phyloP scores from a whole-genome alignment of 2,113 vertebrate genomes.

The Meriones unguiculatus region DNA sequence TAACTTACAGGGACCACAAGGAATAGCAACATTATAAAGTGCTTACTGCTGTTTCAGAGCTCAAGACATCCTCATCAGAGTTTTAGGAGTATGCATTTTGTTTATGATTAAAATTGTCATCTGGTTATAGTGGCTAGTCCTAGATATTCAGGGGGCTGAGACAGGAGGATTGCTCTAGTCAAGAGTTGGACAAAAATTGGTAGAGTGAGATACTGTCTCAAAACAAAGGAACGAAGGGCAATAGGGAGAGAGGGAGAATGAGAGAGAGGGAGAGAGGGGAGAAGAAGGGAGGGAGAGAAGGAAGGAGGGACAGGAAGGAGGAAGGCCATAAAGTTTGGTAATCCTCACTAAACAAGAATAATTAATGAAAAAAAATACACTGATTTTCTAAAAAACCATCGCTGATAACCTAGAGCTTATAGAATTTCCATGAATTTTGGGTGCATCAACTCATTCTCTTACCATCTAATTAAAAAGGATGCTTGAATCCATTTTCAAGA shows the following conservation, averaged over 20 bases:
- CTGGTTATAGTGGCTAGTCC: not conserved
- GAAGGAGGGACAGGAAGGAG: too few species aligned
- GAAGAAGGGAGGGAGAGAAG: accelerated
- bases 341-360: not conserved
- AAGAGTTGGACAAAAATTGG: not conserved
- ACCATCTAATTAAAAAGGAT: constrained; percentile 21
- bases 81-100: not conserved
- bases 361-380: not conserved
- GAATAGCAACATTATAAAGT: not conserved
- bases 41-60: constrained; percentile 16
- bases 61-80: not conserved
- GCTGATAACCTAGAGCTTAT: not conserved
- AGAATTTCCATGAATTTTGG: constrained; percentile 26
- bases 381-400: not conserved
- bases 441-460: not conserved
- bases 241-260: not conserved
- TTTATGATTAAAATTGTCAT: constrained; percentile 14
- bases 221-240: not conserved
- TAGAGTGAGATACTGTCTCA: not conserved
- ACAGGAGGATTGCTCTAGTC: not conserved
- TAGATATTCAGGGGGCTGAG: not conserved
- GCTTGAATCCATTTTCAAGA: not conserved
- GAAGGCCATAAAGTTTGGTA: not conserved
- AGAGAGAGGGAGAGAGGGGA: accelerated
- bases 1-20: not conserved